Conservation (phyloP, 2,888 invertebrate species). For the Calephelis perditalis region DNA sequence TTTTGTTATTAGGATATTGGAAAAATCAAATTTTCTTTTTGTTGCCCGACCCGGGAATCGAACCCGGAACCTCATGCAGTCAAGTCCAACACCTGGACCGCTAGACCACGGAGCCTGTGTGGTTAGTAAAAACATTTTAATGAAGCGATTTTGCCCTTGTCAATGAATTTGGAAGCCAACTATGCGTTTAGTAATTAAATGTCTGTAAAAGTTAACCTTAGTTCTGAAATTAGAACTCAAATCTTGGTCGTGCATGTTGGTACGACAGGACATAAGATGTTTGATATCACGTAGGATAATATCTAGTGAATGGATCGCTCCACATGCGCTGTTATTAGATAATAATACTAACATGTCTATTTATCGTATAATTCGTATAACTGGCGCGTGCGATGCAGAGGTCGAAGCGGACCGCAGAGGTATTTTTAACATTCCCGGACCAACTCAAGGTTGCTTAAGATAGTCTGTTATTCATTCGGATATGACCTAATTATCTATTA, state of each 20-base stretch:
- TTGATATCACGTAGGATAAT: background rate
- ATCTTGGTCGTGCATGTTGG: background rate
- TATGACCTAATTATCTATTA: slow-evolving; percentile 72
- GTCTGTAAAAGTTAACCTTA: slow-evolving; percentile 2
- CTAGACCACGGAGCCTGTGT: no score
- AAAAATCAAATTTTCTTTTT: no score
- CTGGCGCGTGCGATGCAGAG: slow-evolving; percentile 40
- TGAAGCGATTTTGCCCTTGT: no score
- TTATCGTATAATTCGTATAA: slow-evolving; percentile 51
- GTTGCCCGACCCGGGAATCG: no score
- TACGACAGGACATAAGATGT: background rate
- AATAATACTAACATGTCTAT: slow-evolving; percentile 33
- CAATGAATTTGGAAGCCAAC: background rate
- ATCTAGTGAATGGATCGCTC: slow-evolving; percentile 25
- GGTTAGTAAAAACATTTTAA: no score
- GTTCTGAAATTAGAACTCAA: slow-evolving; percentile 1
- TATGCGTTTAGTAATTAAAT: slow-evolving; percentile 1
- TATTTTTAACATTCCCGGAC: slow-evolving; percentile 78
- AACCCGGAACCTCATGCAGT: no score
- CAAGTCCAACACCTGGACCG: no score
- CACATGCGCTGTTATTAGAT: slow-evolving; percentile 28
- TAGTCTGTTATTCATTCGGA: slow-evolving; percentile 70
- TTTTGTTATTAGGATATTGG: no score
- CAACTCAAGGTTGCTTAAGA: slow-evolving; percentile 74
- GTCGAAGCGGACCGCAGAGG: slow-evolving; percentile 53